These are phyloP conservation scores for Drosophila sproati DNA, from an alignment of 1,140 invertebrate genomes.

Conservation along the genomic window DNA sequence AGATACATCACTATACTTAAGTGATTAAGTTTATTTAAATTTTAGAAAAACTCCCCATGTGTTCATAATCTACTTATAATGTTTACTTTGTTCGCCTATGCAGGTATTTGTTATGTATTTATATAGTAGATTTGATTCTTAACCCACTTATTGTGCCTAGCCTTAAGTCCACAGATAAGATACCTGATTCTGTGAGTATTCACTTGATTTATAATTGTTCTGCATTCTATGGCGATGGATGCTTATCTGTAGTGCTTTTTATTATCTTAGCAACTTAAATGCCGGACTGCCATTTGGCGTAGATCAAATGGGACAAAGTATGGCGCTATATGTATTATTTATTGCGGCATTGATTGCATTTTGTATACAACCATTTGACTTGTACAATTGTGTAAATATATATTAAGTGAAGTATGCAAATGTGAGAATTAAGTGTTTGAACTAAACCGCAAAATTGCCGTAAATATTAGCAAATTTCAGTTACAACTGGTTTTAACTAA, in stretches of 20 bases:
- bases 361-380: constrained; percentile 40
- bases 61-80: neutral
- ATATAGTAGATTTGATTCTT: neutral
- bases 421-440: constrained; percentile 32
- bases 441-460: constrained; percentile 10
- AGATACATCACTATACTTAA: neutral
- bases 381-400: constrained; percentile 37
- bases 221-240: constrained; percentile 46
- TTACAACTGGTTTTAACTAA: constrained; percentile 23
- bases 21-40: neutral
- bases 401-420: constrained; percentile 9
- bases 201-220: constrained; percentile 47
- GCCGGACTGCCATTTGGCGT: constrained; percentile 43
- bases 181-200: constrained; percentile 35
- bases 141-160: constrained; percentile 18
- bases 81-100: neutral
- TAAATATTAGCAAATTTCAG: constrained; percentile 12
- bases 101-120: constrained; percentile 8
- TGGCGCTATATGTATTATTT: constrained; percentile 25
- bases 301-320: constrained; percentile 35
- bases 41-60: neutral
- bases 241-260: constrained; percentile 54
- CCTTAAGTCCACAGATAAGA: constrained; percentile 28
- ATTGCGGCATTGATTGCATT: constrained; percentile 43
- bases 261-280: constrained; percentile 60